These are phyloP conservation scores for Styela clava DNA, from an alignment of 23 tunicate species.

Conservation along the genomic window DNA sequence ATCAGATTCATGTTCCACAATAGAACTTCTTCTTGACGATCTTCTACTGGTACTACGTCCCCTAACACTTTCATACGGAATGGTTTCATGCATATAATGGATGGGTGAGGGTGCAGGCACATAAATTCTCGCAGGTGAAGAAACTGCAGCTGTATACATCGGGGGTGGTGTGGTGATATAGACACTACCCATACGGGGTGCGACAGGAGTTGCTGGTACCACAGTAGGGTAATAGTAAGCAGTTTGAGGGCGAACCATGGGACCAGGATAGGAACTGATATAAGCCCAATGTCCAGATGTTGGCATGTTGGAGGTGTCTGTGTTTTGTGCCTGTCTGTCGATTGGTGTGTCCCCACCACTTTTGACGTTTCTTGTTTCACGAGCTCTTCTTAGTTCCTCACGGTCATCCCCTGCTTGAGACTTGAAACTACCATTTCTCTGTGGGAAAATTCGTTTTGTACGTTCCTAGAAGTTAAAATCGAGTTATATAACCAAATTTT, in stretches of 20 bases:
- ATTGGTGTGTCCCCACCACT: conserved; percentile 3
- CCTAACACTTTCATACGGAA: conserved; percentile 37
- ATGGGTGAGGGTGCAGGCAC: conserved; percentile 23
- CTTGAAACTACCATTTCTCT: background rate
- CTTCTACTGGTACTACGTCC: conserved; percentile 1
- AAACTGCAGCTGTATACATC: conserved; percentile 3
- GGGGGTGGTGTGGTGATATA: conserved; percentile 37
- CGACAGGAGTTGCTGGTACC: background rate
- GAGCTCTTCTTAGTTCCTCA: background rate
- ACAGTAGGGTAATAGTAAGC: background rate
- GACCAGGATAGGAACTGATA: conserved; percentile 2
- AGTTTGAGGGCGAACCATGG: background rate
- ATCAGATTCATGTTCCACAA: conserved; percentile 32
- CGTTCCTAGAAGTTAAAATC: background rate
- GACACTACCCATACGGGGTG: background rate
- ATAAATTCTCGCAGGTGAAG: conserved; percentile 46
- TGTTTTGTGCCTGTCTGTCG: background rate
- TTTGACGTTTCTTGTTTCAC: conserved; percentile 10
- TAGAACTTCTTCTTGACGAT: conserved; percentile 38
- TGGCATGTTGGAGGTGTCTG: background rate
- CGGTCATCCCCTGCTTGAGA: background rate
- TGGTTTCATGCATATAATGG: conserved; percentile 34
- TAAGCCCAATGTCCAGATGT: conserved; percentile 24
- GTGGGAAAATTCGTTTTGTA: background rate
- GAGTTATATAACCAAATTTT: no score